phyloP scores from a whole-genome alignment of 2,888 invertebrate genomes.

The Hyposoter didymator region DNA sequence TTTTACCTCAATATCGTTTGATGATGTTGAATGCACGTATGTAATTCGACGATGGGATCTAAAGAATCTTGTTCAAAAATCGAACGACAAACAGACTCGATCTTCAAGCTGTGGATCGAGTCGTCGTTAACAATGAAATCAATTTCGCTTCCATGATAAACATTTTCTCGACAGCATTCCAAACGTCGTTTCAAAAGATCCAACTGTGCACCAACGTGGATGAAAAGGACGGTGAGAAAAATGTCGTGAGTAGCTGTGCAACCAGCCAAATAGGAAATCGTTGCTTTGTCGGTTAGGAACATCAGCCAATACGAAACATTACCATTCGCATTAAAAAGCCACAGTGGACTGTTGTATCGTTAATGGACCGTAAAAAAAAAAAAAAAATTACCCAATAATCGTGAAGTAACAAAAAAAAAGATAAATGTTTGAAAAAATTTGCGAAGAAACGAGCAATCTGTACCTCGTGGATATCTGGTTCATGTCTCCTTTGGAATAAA shows the following conservation, averaged over 20 bases:
- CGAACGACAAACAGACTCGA: constrained; percentile 61
- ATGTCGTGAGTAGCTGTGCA: constrained; percentile 62
- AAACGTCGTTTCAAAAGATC: constrained; percentile 63
- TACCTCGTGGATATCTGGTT: constrained; percentile 62
- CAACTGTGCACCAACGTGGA: constrained; percentile 64
- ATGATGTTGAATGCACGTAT: constrained; percentile 64
- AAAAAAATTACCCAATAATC: not conserved
- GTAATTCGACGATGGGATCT: constrained; percentile 57
- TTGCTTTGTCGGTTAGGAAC: constrained; percentile 56
- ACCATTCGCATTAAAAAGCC: constrained; percentile 43
- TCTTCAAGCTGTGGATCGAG: constrained; percentile 26
- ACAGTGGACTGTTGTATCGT: constrained; percentile 49
- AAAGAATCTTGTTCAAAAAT: constrained; percentile 35
- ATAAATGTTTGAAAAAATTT: not conserved
- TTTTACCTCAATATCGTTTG: constrained; percentile 64
- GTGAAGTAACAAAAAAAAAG: not conserved
- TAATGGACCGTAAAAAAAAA: not conserved
- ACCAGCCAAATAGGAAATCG: constrained; percentile 56
- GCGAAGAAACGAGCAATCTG: not conserved
- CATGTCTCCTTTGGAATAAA: constrained; percentile 48
- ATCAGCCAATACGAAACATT: constrained; percentile 51
- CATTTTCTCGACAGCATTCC: constrained; percentile 46
- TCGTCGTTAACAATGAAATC: constrained; percentile 31
- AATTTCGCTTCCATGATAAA: not conserved
- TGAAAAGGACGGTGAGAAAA: constrained; percentile 64